Evolutionary conservation across 2,888 invertebrate species (phyloP).

Genomic region (Uloborus plumipes): DNA sequence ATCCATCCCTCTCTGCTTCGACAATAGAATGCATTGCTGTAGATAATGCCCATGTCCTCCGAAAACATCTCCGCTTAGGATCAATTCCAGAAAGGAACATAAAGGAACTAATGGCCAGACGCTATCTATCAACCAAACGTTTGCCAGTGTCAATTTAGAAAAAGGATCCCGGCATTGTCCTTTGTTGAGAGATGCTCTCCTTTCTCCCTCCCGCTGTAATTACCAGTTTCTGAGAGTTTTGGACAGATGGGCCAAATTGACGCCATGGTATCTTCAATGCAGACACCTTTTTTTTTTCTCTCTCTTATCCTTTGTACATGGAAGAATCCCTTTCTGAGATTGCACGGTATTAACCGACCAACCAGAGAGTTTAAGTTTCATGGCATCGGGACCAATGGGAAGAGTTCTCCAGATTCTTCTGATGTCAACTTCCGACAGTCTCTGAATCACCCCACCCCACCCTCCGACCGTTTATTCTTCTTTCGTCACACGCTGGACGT

Average conservation of each 20-base stretch:
- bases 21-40: no score
- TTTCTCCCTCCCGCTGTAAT: slow-evolving; percentile 34
- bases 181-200: slow-evolving; percentile 28
- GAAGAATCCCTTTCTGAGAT: not conserved
- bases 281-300: slow-evolving; percentile 32
- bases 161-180: slow-evolving; percentile 11
- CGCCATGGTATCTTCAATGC: slow-evolving; percentile 41
- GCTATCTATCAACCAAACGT: slow-evolving; percentile 41
- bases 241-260: slow-evolving; percentile 40
- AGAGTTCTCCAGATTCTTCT: no score
- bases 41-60: no score
- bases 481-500: not conserved
- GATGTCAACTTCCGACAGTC: not conserved
- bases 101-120: slow-evolving; percentile 34
- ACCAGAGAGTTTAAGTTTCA: slow-evolving; percentile 29
- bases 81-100: slow-evolving; percentile 14
- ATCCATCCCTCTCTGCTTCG: no score
- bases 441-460: not conserved
- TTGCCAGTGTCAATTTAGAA: slow-evolving; percentile 22
- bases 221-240: slow-evolving; percentile 38
- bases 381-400: slow-evolving; percentile 31
- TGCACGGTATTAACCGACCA: slow-evolving; percentile 26
- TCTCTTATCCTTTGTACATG: not conserved
- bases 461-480: slow-evolving; percentile 8
- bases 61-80: no score